Conservation (phyloP, 2,888 invertebrate species). For the Synanthedon vespiformis region DNA sequence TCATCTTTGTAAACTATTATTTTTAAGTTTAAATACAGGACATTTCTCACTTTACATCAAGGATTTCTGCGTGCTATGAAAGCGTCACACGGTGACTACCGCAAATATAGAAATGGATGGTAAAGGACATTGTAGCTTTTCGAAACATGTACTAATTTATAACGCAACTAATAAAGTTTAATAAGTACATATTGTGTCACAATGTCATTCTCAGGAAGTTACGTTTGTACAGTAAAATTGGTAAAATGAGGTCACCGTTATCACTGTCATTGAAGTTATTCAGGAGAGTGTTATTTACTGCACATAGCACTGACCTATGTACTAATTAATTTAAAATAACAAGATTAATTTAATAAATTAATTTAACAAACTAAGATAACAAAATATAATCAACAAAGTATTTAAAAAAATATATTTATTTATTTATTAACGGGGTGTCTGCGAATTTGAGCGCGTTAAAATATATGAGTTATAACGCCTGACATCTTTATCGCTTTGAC, state of each 20-base stretch:
- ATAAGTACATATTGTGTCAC: not conserved
- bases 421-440: no score
- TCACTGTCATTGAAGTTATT: not conserved
- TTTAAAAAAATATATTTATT: no score
- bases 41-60: not conserved
- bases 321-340: no score
- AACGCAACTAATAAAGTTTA: not conserved
- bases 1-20: constrained; percentile 21
- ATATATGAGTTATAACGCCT: no score
- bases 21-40: not conserved
- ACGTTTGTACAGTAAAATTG: not conserved
- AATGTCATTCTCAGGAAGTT: not conserved
- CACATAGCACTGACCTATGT: no score
- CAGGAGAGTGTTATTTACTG: no score
- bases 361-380: no score
- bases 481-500: no score
- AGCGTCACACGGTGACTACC: not conserved
- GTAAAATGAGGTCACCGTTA: not conserved
- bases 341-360: no score
- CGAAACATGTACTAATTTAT: not conserved
- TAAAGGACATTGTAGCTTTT: not conserved
- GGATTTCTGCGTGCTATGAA: not conserved
- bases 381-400: no score
- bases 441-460: no score
- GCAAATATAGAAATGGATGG: no score